Conservation (phyloP, 2,113 vertebrate genomes). For the Procapra przewalskii region DNA sequence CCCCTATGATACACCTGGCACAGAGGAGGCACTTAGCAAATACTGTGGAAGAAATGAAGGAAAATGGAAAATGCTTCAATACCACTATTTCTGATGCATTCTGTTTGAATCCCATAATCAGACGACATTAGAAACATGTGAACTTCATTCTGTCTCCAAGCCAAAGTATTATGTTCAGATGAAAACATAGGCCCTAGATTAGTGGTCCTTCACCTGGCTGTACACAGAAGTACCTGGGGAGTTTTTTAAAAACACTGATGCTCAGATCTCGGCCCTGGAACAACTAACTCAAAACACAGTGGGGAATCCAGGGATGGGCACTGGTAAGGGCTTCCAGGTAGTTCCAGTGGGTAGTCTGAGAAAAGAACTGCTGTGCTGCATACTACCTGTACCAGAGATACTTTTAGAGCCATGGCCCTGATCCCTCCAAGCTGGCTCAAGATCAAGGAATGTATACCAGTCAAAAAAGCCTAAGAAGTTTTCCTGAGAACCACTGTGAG, state of each 20-base stretch:
- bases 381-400: background rate
- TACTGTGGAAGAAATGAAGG: slow-evolving; percentile 24
- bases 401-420: slow-evolving; percentile 15
- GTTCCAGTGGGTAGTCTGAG: background rate
- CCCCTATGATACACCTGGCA: slow-evolving; percentile 4
- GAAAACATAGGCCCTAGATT: background rate
- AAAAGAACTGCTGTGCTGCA: slow-evolving; percentile 1
- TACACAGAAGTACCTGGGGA: background rate
- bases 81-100: background rate
- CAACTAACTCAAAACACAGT: background rate
- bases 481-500: slow-evolving; percentile 25
- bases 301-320: background rate
- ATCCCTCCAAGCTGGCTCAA: background rate
- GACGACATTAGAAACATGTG: slow-evolving; percentile 32
- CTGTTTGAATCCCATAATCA: background rate
- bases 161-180: background rate
- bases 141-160: background rate
- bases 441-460: slow-evolving; percentile 26
- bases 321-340: slow-evolving; percentile 4
- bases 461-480: slow-evolving; percentile 18
- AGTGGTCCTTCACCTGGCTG: background rate
- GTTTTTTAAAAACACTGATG: background rate
- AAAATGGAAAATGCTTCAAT: slow-evolving; percentile 45
- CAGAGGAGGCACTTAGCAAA: slow-evolving; percentile 22
- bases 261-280: background rate